A percentile compares a stretch with the other conserved stretches of the same genome.
These are phyloP conservation scores for Bujurquina vittata DNA, from an alignment of 2,113 vertebrate genomes.

Conservation along the genomic window DNA sequence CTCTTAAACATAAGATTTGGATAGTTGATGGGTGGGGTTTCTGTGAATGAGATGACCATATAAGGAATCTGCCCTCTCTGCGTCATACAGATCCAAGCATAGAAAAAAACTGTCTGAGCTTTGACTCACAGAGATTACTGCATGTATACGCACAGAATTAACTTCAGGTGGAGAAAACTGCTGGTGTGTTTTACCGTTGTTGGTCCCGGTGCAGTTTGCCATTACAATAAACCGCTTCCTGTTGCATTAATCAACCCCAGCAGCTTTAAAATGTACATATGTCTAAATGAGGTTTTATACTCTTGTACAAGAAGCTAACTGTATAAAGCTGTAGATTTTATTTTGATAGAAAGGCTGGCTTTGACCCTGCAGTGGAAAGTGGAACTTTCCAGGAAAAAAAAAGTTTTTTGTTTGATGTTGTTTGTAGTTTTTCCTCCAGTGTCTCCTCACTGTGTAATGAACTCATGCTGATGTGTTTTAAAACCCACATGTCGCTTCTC, in stretches of 20 bases:
- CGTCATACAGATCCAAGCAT: not conserved
- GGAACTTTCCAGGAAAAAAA: not conserved
- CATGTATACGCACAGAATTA: not conserved
- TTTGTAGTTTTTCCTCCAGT: not conserved
- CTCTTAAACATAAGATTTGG: not conserved
- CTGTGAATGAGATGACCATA: not conserved
- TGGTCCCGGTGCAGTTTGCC: not conserved
- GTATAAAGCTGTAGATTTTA: slow-evolving; percentile 55
- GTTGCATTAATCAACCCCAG: not conserved
- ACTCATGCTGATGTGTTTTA: not conserved
- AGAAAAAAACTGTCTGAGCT: no score
- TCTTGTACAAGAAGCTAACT: slow-evolving; percentile 32
- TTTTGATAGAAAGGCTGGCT: slow-evolving; percentile 34
- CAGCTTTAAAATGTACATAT: slow-evolving; percentile 42
- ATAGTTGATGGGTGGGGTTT: not conserved
- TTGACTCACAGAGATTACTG: no score
- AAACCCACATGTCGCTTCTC: not conserved
- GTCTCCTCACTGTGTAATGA: not conserved
- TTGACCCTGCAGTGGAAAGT: not conserved
- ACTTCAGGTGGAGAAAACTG: not conserved
- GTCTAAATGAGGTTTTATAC: slow-evolving; percentile 45
- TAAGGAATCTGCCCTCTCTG: not conserved
- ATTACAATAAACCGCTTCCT: not conserved
- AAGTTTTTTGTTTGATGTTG: not conserved
- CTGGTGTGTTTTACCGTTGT: not conserved